Base-by-base conservation (phyloP, 2,797 vertebrate genomes). In the Telmatherina bonti region DNA sequence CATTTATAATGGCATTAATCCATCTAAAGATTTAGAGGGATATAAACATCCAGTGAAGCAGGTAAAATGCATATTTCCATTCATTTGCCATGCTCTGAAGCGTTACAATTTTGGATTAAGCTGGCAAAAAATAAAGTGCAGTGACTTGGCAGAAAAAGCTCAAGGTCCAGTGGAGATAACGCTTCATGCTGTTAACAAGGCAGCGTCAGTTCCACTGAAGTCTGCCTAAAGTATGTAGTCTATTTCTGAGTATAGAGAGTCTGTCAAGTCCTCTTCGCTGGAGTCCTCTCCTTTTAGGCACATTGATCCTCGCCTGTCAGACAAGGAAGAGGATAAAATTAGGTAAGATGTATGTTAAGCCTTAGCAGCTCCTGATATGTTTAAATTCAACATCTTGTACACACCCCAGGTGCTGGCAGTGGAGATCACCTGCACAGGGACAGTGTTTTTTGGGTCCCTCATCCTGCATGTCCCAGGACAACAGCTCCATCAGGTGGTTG, bases 331-430 rank as follows among this genome's bases (percentile, higher is more conserved):
- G 22, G 38, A 7, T 8, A n/a, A 24, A 62, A 26, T 12, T 15
- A 0, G 12, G 51, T 9, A 7, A 51, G 13, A 38, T 30, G 5
- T 51, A 27, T 9, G n/a, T 27, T 27, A 70, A 56, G 16, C 11
- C 24, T 53, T 5, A 41, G 38, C 15, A 41, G 38, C 4, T 13
- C 38, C 38, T 10, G 30, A 30, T 41, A 58, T 15, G 67, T 36
- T 51, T 38, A 9, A 16, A 10, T n/a, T 24, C 30, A 59, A 18
- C 31, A 16, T 18, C 10, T 36, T 63, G 43, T 5, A 18, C 74
- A 84, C 84, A 98, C 98, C 96, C 95, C 13, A 95, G 94, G 22
- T 94, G 92, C 67, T 97, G 96, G 85, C 98, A 99, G 82, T 94
- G 93, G n/a, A 98, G 93, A 35, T 95, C 95, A 3, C 91, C 93